A percentile compares a stretch with the other conserved stretches of the same genome.
These are phyloP conservation scores for Laodelphax striatellus DNA, from an alignment of 1,140 invertebrate species.

Conservation along the genomic window DNA sequence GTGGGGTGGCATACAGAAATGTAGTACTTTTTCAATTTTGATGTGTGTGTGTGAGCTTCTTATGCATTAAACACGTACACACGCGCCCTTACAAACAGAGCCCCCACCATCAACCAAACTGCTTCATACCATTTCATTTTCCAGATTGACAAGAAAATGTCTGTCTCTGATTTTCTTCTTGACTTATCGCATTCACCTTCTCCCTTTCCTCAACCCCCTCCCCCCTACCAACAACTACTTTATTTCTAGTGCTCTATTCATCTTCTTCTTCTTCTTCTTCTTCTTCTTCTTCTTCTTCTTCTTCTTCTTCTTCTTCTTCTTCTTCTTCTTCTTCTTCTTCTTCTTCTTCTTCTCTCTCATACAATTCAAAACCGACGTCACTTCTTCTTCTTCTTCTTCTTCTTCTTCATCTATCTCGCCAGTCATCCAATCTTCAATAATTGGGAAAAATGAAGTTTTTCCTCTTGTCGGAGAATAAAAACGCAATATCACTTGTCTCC, in stretches of 20 bases:
- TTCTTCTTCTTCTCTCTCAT: not conserved
- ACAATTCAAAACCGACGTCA: not conserved
- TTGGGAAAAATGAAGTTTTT: too few species aligned
- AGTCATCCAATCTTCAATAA: too few species aligned
- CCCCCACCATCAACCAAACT: not conserved
- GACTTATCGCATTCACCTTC: not conserved
- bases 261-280: too few species aligned
- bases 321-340: too few species aligned
- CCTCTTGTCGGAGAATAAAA: too few species aligned
- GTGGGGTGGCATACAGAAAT: too few species aligned
- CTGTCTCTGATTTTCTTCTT: not conserved
- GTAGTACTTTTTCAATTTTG: too few species aligned
- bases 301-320: too few species aligned
- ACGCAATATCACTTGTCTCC: too few species aligned
- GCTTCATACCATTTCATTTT: not conserved
- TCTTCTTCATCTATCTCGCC: not conserved
- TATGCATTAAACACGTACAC: not conserved
- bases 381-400: too few species aligned
- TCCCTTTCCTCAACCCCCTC: not conserved
- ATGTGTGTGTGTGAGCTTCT: too few species aligned
- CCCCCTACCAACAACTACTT: not conserved
- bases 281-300: too few species aligned
- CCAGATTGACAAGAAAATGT: conserved; percentile 1
- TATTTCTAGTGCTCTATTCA: not conserved
- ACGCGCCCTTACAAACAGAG: not conserved